Evolutionary conservation across 2,113 vertebrate species (phyloP), one percentile per base, ranked within the genome.

Genomic region (Trogon surrucura): DNA sequence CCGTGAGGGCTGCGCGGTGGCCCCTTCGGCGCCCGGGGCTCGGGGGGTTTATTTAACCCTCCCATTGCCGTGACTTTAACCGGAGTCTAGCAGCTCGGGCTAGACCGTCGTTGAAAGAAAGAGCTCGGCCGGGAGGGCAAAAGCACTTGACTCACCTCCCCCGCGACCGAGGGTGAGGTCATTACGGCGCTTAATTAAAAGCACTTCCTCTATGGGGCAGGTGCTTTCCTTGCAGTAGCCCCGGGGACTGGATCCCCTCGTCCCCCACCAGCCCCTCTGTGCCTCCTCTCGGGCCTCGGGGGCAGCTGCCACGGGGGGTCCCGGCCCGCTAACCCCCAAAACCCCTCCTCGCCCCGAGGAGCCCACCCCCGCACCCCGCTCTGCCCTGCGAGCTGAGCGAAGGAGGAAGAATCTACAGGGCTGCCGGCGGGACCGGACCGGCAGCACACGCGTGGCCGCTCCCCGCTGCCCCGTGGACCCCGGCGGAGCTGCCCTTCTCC

Each of bases 251-350:
- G 10, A 10, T 15, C 10, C 13, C 32, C 13, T 10, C 4, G 2
- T 1, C 3, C 17, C 16, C 22, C 32, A 1, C 4, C 45, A 38
- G 22, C 20, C 23, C 19, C 18, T 77, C 77, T 2, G 13, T 57
- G 47, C 4, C 23, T 2, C 34, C 4, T 3, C 54, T 61, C 20
- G 29, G 53, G 16, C 20, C 45, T 30, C 18, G 18, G 22, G 5
- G 6, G 13, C 6, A 5, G 15, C 38, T 23, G 44, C 32, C 30
- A 0, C 13, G 51, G 0, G 3, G 5, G 32, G 27, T 12, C 32
- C 26, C 7, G 3, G 34, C 36, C 50, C 23, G 32, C 50, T 27
- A 11, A 64, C 4, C 32, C 34, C 34, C 38, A 7, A 58, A 57
- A 36, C 1, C 4, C 21, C 16, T 4, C 30, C 25, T 51, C 4